Percentiles rank a stretch among this genome's conserved stretches.
Conservation (phyloP, 2,797 vertebrate species). For the Sebastes trivittatus region DNA sequence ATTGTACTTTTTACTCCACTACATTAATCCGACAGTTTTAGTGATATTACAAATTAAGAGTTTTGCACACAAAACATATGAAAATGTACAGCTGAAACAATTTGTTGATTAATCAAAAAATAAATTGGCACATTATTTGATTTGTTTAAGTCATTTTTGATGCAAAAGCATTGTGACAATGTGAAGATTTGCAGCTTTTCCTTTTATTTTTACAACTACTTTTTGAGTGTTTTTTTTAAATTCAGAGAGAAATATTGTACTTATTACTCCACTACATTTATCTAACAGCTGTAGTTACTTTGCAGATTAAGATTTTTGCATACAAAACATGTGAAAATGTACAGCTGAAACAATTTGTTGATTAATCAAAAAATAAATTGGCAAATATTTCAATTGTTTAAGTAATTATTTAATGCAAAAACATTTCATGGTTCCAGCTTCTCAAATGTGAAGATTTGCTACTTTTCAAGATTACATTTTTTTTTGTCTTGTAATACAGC, state of each 20-base stretch:
- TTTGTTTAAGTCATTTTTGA: neutral
- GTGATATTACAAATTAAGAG: neutral
- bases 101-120: neutral
- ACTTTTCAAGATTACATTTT: neutral
- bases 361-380: neutral
- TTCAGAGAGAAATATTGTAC: neutral
- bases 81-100: too few relatives aligned
- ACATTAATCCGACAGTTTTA: neutral
- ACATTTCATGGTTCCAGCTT: neutral
- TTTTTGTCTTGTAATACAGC: neutral
- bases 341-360: too few relatives aligned
- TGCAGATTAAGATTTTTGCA: neutral
- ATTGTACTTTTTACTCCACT: neutral
- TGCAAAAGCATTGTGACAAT: neutral
- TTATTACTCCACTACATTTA: neutral
- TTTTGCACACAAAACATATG: neutral
- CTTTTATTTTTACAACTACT: too few relatives aligned
- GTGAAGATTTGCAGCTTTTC: accelerated
- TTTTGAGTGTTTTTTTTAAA: accelerated
- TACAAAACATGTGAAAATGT: accelerated
- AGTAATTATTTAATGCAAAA: neutral
- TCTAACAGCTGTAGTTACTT: neutral
- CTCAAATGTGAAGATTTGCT: neutral
- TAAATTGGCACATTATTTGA: neutral
- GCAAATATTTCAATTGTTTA: neutral